Percentiles rank a stretch among this genome's conserved stretches.
Evolutionary conservation across 2,888 invertebrate species (phyloP).

Genomic region (Macrophya alboannulata): DNA sequence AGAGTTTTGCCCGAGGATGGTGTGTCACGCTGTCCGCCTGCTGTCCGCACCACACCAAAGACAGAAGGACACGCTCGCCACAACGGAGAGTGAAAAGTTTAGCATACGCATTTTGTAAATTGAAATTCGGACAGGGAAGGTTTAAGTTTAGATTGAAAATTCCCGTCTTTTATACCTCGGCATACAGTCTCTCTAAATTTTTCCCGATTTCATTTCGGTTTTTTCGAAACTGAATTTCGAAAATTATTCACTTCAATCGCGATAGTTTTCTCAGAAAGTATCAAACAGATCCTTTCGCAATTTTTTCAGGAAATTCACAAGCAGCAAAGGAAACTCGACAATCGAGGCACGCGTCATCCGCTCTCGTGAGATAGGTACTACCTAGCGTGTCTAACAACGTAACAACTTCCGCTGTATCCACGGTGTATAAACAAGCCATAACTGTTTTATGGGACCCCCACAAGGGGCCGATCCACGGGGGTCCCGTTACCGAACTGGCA

Average conservation of each 20-base stretch:
- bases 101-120: constrained; percentile 77
- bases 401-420: constrained; percentile 70
- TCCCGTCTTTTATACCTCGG: constrained; percentile 61
- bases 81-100: constrained; percentile 70
- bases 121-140: constrained; percentile 76
- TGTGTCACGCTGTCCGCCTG: constrained; percentile 66
- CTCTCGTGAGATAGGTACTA: constrained; percentile 9
- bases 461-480: constrained; percentile 61
- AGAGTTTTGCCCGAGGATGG: constrained; percentile 37
- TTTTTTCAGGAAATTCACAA: background rate
- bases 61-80: constrained; percentile 62
- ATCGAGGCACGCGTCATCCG: constrained; percentile 45
- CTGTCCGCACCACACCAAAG: constrained; percentile 62
- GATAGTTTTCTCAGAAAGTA: background rate
- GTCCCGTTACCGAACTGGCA: constrained; percentile 15
- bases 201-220: background rate
- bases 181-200: background rate
- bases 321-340: background rate
- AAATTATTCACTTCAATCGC: background rate
- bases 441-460: constrained; percentile 73
- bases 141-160: constrained; percentile 77
- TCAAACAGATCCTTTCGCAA: background rate
- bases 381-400: constrained; percentile 65
- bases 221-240: background rate
- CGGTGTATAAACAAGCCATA: constrained; percentile 75